Evolutionary conservation across 2,888 invertebrate genomes (phyloP).

Genomic region (Ellobium chinense): DNA sequence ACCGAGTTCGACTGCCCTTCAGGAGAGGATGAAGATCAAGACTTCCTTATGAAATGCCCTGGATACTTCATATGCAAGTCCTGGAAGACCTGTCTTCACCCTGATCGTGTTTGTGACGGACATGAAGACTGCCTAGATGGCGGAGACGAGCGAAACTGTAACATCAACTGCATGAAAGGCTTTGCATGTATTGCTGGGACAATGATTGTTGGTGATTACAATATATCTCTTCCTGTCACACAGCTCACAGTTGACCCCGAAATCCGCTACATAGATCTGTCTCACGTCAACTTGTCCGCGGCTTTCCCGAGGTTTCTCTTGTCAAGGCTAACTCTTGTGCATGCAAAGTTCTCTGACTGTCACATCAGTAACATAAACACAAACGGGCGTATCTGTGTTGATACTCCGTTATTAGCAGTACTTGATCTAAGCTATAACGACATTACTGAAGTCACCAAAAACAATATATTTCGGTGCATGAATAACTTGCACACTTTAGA

Average conservation of each 20-base stretch:
- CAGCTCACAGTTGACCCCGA: neutral
- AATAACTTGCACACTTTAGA: neutral
- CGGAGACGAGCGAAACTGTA: constrained; percentile 26
- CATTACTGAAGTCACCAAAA: neutral
- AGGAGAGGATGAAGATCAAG: constrained; percentile 32
- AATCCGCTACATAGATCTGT: neutral
- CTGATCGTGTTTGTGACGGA: constrained; percentile 19
- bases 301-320: neutral
- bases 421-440: constrained; percentile 10
- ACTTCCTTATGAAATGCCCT: too few species aligned
- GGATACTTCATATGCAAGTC: neutral
- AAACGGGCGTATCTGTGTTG: too few species aligned
- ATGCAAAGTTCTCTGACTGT: neutral
- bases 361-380: neutral
- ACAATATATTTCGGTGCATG: neutral
- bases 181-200: constrained; percentile 9
- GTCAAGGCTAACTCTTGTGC: too few species aligned
- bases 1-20: neutral
- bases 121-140: constrained; percentile 11
- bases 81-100: constrained; percentile 27
- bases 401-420: too few species aligned
- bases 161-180: neutral
- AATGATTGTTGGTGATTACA: neutral
- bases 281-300: neutral
- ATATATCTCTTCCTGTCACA: too few species aligned